A percentile compares a stretch with the other conserved stretches of the same genome.
Evolutionary conservation across 2,113 vertebrate species (phyloP).

Genomic region (Porphyrio hochstetteri): DNA sequence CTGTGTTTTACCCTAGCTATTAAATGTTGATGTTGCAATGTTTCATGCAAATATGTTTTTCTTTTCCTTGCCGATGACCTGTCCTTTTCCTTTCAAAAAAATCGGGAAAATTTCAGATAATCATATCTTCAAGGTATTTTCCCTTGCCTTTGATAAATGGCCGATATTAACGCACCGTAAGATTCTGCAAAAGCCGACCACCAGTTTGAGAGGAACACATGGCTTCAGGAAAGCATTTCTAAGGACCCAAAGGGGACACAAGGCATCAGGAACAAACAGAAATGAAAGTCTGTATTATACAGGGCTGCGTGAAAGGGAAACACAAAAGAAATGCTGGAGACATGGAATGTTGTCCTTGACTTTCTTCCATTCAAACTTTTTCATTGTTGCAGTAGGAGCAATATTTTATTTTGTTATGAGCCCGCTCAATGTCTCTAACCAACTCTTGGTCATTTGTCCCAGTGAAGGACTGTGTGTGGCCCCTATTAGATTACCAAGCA

Average conservation of each 20-base stretch:
- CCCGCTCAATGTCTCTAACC: not conserved
- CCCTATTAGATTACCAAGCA: rapidly evolving
- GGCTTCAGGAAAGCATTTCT: not conserved
- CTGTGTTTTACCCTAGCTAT: not conserved
- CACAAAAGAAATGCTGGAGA: not conserved
- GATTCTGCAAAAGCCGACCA: not conserved
- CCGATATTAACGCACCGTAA: not conserved
- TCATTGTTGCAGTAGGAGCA: not conserved
- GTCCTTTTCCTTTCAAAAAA: not conserved
- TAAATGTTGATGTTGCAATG: not conserved
- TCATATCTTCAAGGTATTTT: not conserved
- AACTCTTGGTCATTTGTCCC: not conserved
- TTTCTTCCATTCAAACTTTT: not conserved
- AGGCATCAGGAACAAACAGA: not conserved
- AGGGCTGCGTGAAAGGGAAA: not conserved
- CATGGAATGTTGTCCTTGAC: not conserved
- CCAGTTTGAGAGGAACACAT: not conserved
- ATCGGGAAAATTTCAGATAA: not conserved
- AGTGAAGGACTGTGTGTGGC: not conserved
- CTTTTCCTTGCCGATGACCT: not conserved
- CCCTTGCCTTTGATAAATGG: not conserved
- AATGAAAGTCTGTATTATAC: not conserved
- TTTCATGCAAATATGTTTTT: not conserved
- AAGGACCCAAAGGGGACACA: not conserved
- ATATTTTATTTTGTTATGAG: not conserved